Conservation (phyloP, 2,113 vertebrate species). For the Paratilapia polleni region DNA sequence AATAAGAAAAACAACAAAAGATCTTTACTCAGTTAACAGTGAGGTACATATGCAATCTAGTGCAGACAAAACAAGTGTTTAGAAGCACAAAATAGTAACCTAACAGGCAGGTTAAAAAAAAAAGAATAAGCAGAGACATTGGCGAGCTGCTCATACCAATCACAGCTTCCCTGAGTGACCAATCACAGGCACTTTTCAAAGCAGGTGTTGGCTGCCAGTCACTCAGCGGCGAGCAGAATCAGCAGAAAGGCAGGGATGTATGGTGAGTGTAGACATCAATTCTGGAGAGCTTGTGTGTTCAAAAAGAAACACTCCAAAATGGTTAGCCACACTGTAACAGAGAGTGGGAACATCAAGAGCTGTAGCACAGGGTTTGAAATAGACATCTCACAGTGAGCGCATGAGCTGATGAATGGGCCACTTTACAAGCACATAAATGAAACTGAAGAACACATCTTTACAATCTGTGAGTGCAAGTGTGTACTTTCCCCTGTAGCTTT, state of each 20-base stretch:
- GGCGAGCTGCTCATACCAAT: neutral
- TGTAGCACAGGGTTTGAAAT: neutral
- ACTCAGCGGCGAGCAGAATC: neutral
- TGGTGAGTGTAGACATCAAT: neutral
- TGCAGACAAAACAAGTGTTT: neutral
- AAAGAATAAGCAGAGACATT: neutral
- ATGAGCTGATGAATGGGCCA: neutral
- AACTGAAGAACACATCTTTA: neutral
- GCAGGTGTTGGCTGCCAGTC: constrained; percentile 6
- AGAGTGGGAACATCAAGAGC: constrained; percentile 9
- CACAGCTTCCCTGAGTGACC: neutral
- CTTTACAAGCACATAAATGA: constrained; percentile 1
- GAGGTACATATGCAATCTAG: neutral
- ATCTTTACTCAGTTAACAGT: neutral
- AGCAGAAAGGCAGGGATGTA: neutral
- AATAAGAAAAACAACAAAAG: neutral
- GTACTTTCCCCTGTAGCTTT: neutral
- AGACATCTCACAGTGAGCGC: neutral
- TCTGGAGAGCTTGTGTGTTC: neutral
- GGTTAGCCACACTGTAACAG: neutral
- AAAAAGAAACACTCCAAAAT: neutral
- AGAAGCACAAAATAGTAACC: neutral
- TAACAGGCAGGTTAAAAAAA: neutral
- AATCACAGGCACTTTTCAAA: neutral
- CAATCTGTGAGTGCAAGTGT: neutral